phyloP scores from a whole-genome alignment of 2,113 vertebrate species.

The Galbula dea region DNA sequence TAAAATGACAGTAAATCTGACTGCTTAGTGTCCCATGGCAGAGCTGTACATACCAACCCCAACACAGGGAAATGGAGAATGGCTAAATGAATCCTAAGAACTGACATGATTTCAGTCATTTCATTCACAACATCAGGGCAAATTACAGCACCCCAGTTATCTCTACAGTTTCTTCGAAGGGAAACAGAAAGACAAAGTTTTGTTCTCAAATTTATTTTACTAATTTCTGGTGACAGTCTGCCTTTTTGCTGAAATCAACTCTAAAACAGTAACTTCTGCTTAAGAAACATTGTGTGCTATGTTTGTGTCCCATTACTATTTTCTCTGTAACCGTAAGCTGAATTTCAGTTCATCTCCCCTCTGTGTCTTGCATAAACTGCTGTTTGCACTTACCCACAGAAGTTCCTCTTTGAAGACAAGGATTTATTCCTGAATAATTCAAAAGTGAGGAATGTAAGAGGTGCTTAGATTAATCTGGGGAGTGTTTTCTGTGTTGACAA shows the following conservation, averaged over 20 bases:
- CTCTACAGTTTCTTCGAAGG: not conserved
- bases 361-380: not conserved
- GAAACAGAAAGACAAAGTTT: not conserved
- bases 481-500: conserved; percentile 11
- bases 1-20: not conserved
- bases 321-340: not conserved
- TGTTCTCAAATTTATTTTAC: not conserved
- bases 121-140: not conserved
- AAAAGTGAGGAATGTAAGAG: not conserved
- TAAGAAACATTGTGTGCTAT: not conserved
- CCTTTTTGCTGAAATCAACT: not conserved
- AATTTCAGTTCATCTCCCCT: not conserved
- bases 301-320: not conserved
- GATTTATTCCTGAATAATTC: conserved; percentile 25
- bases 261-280: not conserved
- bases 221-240: not conserved
- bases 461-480: not conserved
- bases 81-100: not conserved
- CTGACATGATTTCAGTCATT: not conserved
- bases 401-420: not conserved
- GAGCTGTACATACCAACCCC: not conserved
- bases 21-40: not conserved
- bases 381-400: not conserved
- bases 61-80: not conserved
- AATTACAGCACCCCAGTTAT: not conserved